Conservation (phyloP, 2,797 vertebrate species). For the Parambassis ranga region DNA sequence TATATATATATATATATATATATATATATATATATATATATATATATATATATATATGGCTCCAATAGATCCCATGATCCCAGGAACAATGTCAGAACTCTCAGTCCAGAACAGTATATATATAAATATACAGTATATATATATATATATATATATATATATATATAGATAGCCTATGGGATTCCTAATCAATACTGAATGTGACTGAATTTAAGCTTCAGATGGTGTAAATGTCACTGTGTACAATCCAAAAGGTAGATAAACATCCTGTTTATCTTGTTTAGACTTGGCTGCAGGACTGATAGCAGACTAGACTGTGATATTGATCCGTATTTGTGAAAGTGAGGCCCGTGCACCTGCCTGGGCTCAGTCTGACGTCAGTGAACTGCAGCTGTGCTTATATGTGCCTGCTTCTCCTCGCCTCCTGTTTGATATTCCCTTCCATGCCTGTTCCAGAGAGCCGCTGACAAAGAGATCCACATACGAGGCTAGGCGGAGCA, state of each 20-base stretch:
- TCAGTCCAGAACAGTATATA: no score
- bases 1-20: no score
- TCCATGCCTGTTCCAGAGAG: slow-evolving; percentile 33
- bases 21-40: no score
- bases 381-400: slow-evolving; percentile 48
- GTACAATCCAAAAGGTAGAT: neutral
- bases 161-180: no score
- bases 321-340: slow-evolving; percentile 33
- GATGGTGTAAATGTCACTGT: neutral
- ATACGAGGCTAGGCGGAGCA: slow-evolving; percentile 20
- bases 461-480: slow-evolving; percentile 22
- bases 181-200: no score
- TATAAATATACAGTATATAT: no score
- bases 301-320: slow-evolving; percentile 7
- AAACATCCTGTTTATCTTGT: neutral
- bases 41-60: no score
- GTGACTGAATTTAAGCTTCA: neutral
- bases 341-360: slow-evolving; percentile 26
- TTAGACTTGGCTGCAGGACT: neutral
- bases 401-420: slow-evolving; percentile 11
- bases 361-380: slow-evolving; percentile 25
- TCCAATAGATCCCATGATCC: no score
- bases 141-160: no score
- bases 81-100: no score
- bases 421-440: slow-evolving; percentile 60